These are phyloP conservation scores for Thera britannica DNA, from an alignment of 2,888 invertebrate species.

Conservation along the genomic window DNA sequence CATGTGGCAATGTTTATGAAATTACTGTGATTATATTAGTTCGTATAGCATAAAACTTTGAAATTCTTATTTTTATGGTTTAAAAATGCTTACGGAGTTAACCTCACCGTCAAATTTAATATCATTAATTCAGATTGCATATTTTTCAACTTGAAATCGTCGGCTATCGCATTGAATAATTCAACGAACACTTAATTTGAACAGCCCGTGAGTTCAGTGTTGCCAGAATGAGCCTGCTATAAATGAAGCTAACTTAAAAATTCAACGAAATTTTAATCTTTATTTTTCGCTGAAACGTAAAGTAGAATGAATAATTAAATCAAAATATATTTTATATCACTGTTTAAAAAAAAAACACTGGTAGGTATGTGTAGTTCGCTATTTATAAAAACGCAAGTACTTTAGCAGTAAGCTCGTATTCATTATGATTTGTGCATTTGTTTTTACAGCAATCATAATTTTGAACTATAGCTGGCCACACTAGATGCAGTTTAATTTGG, in stretches of 20 bases:
- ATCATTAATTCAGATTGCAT: conserved; percentile 33
- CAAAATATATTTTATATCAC: too few species aligned
- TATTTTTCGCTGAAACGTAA: too few species aligned
- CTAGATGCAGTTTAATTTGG: conserved; percentile 49
- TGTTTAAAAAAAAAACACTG: too few species aligned
- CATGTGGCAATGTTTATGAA: too few species aligned
- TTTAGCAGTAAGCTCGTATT: too few species aligned
- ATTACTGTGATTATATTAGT: too few species aligned
- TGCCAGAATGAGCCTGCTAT: conserved; percentile 36
- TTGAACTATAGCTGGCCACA: conserved; percentile 38
- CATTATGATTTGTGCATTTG: neutral
- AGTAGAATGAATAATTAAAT: too few species aligned
- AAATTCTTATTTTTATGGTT: neutral
- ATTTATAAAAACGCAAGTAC: too few species aligned
- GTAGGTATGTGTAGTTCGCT: too few species aligned
- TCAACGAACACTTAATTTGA: conserved; percentile 53
- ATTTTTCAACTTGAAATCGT: conserved; percentile 46
- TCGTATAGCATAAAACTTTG: too few species aligned
- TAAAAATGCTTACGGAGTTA: neutral
- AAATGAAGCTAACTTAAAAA: neutral
- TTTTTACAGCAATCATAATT: neutral
- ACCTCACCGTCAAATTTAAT: conserved; percentile 1
- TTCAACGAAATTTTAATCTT: neutral
- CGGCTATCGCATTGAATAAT: conserved; percentile 54
- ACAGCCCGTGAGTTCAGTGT: conserved; percentile 38